Percentiles rank a stretch among this genome's conserved stretches.
These are phyloP conservation scores for Actenoides lindsayi DNA, from an alignment of 2,113 vertebrate genomes.

Conservation along the genomic window DNA sequence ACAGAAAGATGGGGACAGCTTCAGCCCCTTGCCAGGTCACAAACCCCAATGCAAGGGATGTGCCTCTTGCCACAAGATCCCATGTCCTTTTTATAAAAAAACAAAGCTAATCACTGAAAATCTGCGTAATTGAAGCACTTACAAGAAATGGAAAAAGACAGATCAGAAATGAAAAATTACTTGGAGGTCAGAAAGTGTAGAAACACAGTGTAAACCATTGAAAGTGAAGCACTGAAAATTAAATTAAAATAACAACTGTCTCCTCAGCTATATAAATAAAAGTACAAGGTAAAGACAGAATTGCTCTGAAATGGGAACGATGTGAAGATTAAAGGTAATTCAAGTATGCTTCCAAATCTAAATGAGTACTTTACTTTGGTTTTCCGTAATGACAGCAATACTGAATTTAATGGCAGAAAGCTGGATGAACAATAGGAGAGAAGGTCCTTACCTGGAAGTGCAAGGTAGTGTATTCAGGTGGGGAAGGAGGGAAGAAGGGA, in stretches of 20 bases:
- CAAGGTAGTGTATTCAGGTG: background rate
- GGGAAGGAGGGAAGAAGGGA: background rate
- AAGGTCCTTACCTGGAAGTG: background rate
- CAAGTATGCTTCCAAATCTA: background rate
- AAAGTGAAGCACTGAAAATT: background rate
- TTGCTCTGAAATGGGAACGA: background rate
- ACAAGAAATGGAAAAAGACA: background rate
- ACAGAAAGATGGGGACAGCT: background rate
- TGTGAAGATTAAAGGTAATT: background rate
- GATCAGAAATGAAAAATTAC: background rate
- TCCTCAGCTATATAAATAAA: background rate
- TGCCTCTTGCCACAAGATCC: background rate
- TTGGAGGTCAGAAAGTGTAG: background rate
- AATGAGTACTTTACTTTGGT: background rate
- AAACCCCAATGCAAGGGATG: accelerated
- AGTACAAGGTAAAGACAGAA: background rate
- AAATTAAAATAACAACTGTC: background rate
- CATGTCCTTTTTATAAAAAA: background rate
- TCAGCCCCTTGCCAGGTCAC: background rate
- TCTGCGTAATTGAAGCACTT: background rate
- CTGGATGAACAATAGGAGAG: background rate
- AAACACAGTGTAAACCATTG: background rate
- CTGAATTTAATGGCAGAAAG: background rate
- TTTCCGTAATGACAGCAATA: background rate
- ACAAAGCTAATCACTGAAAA: background rate